Conservation (phyloP, 2,113 vertebrate genomes). For the Phrynosoma blainvillii region DNA sequence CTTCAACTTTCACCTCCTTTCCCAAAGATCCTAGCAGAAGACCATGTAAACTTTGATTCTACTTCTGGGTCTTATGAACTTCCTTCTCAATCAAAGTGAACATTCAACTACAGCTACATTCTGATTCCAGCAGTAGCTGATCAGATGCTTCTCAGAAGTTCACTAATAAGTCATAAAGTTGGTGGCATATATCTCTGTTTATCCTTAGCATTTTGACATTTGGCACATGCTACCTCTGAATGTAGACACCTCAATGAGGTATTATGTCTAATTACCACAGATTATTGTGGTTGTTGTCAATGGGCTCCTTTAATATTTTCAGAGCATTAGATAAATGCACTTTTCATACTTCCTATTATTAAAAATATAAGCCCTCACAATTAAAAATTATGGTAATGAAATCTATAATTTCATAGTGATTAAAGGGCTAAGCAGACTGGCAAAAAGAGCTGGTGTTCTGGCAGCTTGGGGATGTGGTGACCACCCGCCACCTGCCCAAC, state of each 20-base stretch:
- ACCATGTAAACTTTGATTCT: not conserved
- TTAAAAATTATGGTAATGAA: not conserved
- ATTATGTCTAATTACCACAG: not conserved
- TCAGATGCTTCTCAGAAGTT: not conserved
- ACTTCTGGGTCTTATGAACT: not conserved
- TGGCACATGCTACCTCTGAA: not conserved
- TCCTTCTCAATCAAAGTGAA: not conserved
- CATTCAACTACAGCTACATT: too few relatives aligned
- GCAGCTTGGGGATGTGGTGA: too few relatives aligned
- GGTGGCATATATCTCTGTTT: not conserved
- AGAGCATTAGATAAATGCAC: not conserved
- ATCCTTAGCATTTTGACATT: not conserved
- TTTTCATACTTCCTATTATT: not conserved
- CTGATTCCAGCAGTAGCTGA: not conserved
- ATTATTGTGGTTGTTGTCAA: not conserved
- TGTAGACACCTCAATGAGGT: not conserved
- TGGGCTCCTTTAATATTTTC: not conserved
- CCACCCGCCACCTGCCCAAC: too few relatives aligned
- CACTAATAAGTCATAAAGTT: not conserved
- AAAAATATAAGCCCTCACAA: not conserved
- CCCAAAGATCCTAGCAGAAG: not conserved
- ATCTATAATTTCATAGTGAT: not conserved
- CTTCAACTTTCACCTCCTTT: not conserved
- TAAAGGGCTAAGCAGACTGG: too few relatives aligned
- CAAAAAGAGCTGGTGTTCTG: too few relatives aligned